phyloP scores from a whole-genome alignment of 2,888 invertebrate species.

The Eurytoma californica region DNA sequence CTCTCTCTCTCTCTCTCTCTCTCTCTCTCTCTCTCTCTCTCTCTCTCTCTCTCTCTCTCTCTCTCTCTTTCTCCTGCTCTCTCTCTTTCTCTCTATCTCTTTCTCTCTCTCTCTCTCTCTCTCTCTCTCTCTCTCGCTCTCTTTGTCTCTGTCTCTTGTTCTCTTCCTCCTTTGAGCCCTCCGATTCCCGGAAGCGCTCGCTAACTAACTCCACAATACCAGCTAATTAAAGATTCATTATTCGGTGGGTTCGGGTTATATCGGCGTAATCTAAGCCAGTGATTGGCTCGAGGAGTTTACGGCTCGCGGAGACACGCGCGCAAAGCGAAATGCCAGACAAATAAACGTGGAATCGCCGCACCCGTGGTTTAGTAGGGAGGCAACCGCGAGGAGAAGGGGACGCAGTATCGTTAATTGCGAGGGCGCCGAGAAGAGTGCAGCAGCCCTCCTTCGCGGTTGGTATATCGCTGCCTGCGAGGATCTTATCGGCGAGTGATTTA shows the following conservation, averaged over 20 bases:
- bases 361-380: too few species aligned
- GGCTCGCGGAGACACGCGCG: neutral
- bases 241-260: constrained; percentile 32
- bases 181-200: constrained; percentile 27
- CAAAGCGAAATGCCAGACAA: constrained; percentile 31
- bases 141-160: neutral
- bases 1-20: too few species aligned
- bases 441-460: too few species aligned
- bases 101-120: too few species aligned
- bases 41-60: too few species aligned
- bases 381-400: neutral
- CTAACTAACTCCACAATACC: constrained; percentile 63
- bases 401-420: constrained; percentile 5
- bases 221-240: constrained; percentile 68
- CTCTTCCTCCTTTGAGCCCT: constrained; percentile 24
- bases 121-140: too few species aligned
- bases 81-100: too few species aligned
- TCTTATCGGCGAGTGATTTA: neutral
- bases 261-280: neutral
- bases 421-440: neutral
- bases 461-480: neutral
- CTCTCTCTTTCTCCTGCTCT: too few species aligned
- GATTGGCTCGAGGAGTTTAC: neutral
- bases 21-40: too few species aligned
- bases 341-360: constrained; percentile 4